A percentile compares a stretch with the other conserved stretches of the same genome.
Evolutionary conservation across 2,797 vertebrate genomes (phyloP).

Genomic region (Takifugu rubripes): DNA sequence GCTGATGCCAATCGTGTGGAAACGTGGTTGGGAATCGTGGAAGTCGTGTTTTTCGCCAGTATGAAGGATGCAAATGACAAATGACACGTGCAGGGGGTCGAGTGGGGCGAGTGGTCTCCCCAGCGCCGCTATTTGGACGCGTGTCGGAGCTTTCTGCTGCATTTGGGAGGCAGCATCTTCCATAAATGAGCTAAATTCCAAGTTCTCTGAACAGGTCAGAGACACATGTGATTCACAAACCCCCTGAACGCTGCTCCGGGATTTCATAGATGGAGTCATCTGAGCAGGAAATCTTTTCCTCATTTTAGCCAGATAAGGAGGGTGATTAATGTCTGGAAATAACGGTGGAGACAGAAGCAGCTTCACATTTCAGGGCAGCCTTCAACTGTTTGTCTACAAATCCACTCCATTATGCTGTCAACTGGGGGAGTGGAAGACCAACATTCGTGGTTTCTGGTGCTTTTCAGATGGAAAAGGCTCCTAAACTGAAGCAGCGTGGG

Average conservation of each 20-base stretch:
- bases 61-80: not conserved
- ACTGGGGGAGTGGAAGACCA: slow-evolving; percentile 3
- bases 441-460: not conserved
- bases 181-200: too few relatives aligned
- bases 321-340: slow-evolving; percentile 41
- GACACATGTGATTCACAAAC: too few relatives aligned
- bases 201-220: too few relatives aligned
- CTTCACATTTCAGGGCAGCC: slow-evolving; percentile 22
- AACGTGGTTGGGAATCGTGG: slow-evolving; percentile 1
- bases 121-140: too few relatives aligned
- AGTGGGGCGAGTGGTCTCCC: too few relatives aligned
- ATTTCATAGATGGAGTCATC: slow-evolving; percentile 1
- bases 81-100: too few relatives aligned
- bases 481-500: not conserved
- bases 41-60: not conserved
- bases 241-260: too few relatives aligned
- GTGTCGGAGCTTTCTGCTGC: too few relatives aligned
- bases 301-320: slow-evolving; percentile 27
- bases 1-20: slow-evolving; percentile 10
- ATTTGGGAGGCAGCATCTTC: too few relatives aligned
- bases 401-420: slow-evolving; percentile 31
- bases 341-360: slow-evolving; percentile 27
- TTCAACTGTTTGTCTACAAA: slow-evolving; percentile 21
- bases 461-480: not conserved
- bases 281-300: slow-evolving; percentile 24